These are phyloP conservation scores for Motacilla tschutschensis DNA, from an alignment of 2,113 vertebrate genomes.

Conservation along the genomic window DNA sequence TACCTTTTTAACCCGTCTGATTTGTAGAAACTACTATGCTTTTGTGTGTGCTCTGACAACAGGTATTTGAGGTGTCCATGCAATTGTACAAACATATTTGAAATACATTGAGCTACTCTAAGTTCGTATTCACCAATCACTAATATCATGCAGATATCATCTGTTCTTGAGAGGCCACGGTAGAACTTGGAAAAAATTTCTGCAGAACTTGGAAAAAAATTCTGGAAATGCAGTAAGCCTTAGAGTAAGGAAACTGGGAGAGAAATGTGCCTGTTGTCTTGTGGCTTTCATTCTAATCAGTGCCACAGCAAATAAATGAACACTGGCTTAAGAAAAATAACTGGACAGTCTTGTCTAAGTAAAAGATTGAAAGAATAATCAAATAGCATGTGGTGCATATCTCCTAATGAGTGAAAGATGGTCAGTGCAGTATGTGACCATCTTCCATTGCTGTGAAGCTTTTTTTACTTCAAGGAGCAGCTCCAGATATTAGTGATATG, in stretches of 20 bases:
- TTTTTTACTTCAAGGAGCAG: background rate
- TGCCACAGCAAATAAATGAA: background rate
- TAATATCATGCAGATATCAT: background rate
- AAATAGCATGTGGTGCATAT: background rate
- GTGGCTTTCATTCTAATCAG: background rate
- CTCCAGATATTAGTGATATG: background rate
- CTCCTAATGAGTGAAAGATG: background rate
- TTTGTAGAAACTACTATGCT: background rate
- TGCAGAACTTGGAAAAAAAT: background rate
- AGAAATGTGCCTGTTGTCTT: background rate
- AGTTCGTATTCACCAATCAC: background rate
- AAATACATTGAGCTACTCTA: background rate
- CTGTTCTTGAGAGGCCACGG: background rate
- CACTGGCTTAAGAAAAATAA: background rate
- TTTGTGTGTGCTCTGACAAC: background rate
- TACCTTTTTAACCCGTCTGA: background rate
- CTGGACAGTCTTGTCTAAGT: background rate
- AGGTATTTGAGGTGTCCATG: background rate
- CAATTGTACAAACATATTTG: fast-evolving
- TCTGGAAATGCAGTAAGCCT: background rate
- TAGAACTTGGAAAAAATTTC: background rate
- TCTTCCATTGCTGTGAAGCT: background rate
- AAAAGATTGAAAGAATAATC: background rate
- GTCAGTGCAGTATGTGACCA: background rate
- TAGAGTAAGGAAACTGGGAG: background rate